Conservation (phyloP, 2,113 vertebrate genomes). For the Puma concolor region DNA sequence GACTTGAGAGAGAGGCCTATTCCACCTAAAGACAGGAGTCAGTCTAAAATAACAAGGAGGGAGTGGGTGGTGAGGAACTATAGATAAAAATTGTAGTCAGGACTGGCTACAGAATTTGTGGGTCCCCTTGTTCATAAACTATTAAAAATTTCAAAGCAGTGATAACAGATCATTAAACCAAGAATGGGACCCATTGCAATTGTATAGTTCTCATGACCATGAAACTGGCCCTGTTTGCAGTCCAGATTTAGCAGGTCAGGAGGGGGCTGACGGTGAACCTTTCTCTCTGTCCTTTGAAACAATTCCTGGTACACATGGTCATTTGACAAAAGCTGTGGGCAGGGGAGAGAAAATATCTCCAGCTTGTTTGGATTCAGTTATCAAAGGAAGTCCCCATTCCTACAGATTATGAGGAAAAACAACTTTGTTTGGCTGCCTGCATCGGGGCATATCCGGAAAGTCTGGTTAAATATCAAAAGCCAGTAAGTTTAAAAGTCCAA, state of each 20-base stretch:
- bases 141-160: background rate
- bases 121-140: background rate
- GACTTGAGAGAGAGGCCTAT: background rate
- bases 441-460: background rate
- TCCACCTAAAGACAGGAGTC: background rate
- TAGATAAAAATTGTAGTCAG: background rate
- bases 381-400: background rate
- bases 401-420: conserved; percentile 2
- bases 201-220: background rate
- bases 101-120: background rate
- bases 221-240: background rate
- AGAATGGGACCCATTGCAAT: background rate
- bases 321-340: background rate
- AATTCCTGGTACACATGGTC: background rate
- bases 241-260: background rate
- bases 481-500: background rate
- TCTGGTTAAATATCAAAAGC: background rate
- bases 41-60: background rate
- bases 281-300: background rate
- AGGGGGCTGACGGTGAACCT: background rate
- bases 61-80: background rate
- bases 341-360: background rate
- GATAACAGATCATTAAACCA: background rate
- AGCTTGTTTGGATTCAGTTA: background rate
- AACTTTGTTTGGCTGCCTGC: background rate